Percentiles rank a stretch among this genome's conserved stretches.
Evolutionary conservation across 2,888 invertebrate genomes (phyloP).

Genomic region (Agrochola litura): DNA sequence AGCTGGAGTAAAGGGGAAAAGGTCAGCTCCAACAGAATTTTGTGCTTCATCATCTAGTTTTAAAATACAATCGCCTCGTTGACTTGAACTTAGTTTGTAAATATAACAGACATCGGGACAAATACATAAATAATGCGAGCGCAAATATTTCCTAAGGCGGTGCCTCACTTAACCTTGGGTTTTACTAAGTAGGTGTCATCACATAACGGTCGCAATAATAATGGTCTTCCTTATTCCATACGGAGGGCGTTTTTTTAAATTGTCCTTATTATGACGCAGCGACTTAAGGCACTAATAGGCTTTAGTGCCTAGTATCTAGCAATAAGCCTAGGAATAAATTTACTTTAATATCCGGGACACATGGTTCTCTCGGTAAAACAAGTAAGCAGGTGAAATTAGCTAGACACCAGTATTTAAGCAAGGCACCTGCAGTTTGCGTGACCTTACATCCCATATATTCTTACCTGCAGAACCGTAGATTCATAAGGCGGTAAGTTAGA

Average conservation of each 20-base stretch:
- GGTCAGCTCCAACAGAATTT: not conserved
- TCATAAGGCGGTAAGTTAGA: conserved; percentile 85
- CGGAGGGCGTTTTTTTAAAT: too few species aligned
- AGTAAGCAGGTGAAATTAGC: not conserved
- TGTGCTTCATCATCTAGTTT: not conserved
- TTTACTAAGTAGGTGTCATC: not conserved
- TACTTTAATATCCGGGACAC: not conserved
- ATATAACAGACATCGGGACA: conserved; percentile 8
- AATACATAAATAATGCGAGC: conserved; percentile 1
- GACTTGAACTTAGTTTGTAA: conserved; percentile 10
- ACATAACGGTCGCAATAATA: not conserved
- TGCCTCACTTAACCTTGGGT: not conserved
- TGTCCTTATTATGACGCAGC: too few species aligned
- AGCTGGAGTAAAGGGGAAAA: not conserved
- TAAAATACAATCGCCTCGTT: conserved; percentile 2
- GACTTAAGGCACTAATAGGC: too few species aligned
- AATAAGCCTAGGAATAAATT: too few species aligned
- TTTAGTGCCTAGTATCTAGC: not conserved
- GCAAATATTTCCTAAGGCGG: not conserved
- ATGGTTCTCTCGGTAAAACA: not conserved
- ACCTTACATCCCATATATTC: not conserved
- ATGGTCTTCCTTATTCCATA: not conserved
- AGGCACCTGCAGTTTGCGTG: not conserved
- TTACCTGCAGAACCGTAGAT: conserved; percentile 80
- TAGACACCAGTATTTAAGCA: not conserved